phyloP scores from a whole-genome alignment of 2,113 vertebrate species.

The Sorex araneus region DNA sequence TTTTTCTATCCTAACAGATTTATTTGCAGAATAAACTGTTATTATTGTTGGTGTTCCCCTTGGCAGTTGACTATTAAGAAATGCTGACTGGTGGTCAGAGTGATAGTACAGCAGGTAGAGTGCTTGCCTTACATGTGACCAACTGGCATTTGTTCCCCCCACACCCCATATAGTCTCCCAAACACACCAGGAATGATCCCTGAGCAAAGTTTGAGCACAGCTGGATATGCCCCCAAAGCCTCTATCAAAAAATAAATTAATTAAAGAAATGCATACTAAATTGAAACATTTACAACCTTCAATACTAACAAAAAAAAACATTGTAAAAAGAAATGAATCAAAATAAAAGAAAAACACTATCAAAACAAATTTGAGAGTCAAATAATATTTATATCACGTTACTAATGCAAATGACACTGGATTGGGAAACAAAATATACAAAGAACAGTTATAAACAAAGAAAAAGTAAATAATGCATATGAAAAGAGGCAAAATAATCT shows the following conservation, averaged over 20 bases:
- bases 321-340: conserved; percentile 55
- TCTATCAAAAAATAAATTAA: too few species aligned
- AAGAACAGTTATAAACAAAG: conserved; percentile 64
- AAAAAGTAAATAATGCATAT: background rate
- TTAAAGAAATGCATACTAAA: conserved; percentile 51
- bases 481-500: conserved; percentile 6
- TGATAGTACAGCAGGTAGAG: too few species aligned
- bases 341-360: conserved; percentile 55
- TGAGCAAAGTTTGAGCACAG: too few species aligned
- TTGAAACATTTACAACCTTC: conserved; percentile 58
- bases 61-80: conserved; percentile 16
- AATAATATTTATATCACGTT: conserved; percentile 31
- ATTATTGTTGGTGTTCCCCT: conserved; percentile 54
- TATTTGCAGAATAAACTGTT: conserved; percentile 60
- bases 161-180: too few species aligned
- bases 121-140: too few species aligned
- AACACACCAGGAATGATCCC: too few species aligned
- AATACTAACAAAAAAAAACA: conserved; percentile 8
- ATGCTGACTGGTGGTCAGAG: too few species aligned
- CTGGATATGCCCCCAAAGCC: too few species aligned
- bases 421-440: background rate
- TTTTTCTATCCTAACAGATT: conserved; percentile 56
- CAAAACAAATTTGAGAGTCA: conserved; percentile 37
- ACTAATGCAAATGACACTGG: background rate
- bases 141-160: too few species aligned